Evolutionary conservation across 2,797 vertebrate species (phyloP), one percentile per base, ranked within the genome.

Genomic region (Sebastes oblongus): DNA sequence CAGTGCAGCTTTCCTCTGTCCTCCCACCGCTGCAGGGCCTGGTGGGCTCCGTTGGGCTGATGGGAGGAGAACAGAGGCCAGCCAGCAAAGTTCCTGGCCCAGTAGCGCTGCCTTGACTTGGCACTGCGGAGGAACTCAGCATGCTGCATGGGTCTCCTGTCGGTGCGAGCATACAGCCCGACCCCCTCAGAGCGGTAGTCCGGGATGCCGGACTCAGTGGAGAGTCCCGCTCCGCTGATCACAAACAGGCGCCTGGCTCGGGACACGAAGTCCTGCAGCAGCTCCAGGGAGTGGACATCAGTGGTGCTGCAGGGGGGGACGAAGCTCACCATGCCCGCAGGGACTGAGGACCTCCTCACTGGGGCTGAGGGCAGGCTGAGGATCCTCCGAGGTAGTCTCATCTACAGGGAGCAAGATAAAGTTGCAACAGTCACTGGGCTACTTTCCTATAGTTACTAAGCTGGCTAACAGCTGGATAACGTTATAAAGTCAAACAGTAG

Each of bases 31-130:
- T 84, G 94, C 64, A 99, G 90, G 1, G 91, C 91, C 81, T 77
- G 58, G 86, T 99, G 98, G 1, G 97, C 97, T 1, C 70, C 39
- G 89, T 99, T 99, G 0, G 98, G 98, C 88, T 91, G 93, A 75
- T 95, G 96, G 3, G 96, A 96, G 7, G 97, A 98, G 90, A 99
- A 99, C 84, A 89, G 96, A 4, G 97, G 97, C 98, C 98, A 99
- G 8, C 98, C 98, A n/a, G 97, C 94, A 1, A 97, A 99, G 93
- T 98, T 99, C 72, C 98, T 95, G 3, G 98, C 98, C 98, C 98
- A 99, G 94, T 99, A 99, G 18, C 95, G 94, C 92, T 98, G 98
- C 11, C 98, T 97, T 66, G 97, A 92, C 2, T 88, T 91, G 3
- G 96, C 95, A 0, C 96, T 98, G 25, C 89, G 93, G 32, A 98